Percentiles rank a stretch among this genome's conserved stretches.
Evolutionary conservation across 2,113 vertebrate species (phyloP).

Genomic region (Ochotona curzoniae): DNA sequence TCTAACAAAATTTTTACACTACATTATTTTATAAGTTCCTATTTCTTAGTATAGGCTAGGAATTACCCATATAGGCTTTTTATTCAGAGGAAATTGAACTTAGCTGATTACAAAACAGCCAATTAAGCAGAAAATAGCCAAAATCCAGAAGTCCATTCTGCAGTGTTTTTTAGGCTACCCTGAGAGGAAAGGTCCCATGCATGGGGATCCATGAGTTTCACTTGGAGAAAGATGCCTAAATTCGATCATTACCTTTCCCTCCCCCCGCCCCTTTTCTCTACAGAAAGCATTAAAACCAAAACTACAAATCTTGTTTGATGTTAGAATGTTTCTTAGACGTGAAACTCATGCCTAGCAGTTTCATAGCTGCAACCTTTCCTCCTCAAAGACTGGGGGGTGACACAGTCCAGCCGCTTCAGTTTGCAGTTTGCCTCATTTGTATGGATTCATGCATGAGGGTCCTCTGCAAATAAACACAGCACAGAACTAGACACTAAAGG

Average conservation of each 20-base stretch:
- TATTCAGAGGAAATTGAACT: constrained; percentile 22
- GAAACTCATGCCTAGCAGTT: constrained; percentile 39
- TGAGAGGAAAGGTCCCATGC: neutral
- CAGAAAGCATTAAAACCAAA: constrained; percentile 50
- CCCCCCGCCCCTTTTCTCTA: constrained; percentile 40
- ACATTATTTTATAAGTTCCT: constrained; percentile 11
- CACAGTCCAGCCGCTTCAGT: constrained; percentile 47
- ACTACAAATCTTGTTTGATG: constrained; percentile 48
- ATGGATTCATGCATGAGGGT: constrained; percentile 68
- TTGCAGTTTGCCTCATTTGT: constrained; percentile 67
- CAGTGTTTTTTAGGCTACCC: neutral
- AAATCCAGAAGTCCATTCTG: constrained; percentile 39
- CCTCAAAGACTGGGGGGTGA: constrained; percentile 36
- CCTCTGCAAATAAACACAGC: constrained; percentile 76
- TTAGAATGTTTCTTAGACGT: constrained; percentile 33
- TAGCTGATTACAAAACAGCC: constrained; percentile 4
- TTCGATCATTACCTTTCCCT: constrained; percentile 46
- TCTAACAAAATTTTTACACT: constrained; percentile 41
- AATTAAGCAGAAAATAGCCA: constrained; percentile 21
- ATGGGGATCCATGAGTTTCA: neutral
- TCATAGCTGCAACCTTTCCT: constrained; percentile 50
- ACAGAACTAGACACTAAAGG: constrained; percentile 66
- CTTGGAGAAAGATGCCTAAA: constrained; percentile 30
- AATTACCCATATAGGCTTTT: neutral
- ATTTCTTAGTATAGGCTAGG: neutral